Evolutionary conservation across 2,888 invertebrate species (phyloP), one percentile per base, ranked within the genome.

Genomic region (Axea sp.): DNA sequence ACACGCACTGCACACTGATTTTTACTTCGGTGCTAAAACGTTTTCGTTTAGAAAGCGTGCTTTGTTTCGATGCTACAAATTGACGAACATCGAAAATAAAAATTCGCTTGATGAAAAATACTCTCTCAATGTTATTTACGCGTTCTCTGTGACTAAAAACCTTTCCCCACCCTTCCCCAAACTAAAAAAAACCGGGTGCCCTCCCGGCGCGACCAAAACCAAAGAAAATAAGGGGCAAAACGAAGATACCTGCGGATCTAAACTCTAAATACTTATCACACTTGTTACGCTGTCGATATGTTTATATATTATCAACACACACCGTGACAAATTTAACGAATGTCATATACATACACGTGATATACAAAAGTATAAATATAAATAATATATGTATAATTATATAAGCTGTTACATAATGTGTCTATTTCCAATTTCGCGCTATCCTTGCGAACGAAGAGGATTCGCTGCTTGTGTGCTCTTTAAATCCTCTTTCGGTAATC

Each of bases 251-350:
- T 78, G 80, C 77, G 79, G 80, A 80, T 80, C 78, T 80, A 67
- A 80, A 80, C 81, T 81, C 78, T 80, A 82, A 81, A 85, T 80
- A 83, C 80, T 84, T 82, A 82, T 82, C 81, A 82, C 80, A 84
- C 82, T 85, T 85, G 85, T 86, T 85, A 84, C 80, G 83, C 85
- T 86, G 83, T 86, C 85, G 67, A 83, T 85, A 86, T 84, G 84
- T 86, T 85, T 84, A 84, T 83, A 83, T 83, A 57, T 67, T 39
- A 67, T 39, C 45, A 33, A 60, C 24, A 49, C 82, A 81, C 83
- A 80, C 79, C 77, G 78, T 81, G 78, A 82, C 79, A 78, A 80
- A 81, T 79, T 81, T 78, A 83, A 59, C 80, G 81, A 81, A 77
- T 82, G 53, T 65, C 69, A 67, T 53, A 77, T 69, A 72, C 69